A percentile compares a stretch with the other conserved stretches of the same genome.
Evolutionary conservation across 2,888 invertebrate species (phyloP).

Genomic region (Thymelicus sylvestris): DNA sequence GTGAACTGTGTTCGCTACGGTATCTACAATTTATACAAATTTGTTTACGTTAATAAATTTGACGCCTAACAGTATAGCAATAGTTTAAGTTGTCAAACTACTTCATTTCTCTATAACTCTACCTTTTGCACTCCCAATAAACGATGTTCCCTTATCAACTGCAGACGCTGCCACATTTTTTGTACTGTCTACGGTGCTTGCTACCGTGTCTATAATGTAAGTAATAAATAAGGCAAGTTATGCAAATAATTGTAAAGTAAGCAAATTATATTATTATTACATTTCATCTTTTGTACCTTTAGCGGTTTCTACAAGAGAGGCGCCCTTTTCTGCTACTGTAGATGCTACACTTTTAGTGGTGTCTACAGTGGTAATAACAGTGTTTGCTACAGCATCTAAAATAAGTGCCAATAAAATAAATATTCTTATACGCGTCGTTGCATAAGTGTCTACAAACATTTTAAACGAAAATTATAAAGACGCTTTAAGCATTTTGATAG

Average conservation of each 20-base stretch:
- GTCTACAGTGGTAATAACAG: constrained; percentile 53
- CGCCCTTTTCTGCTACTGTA: constrained; percentile 56
- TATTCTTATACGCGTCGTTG: background rate
- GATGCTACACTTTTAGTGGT: constrained; percentile 49
- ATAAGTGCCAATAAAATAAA: constrained; percentile 10
- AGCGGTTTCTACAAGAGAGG: constrained; percentile 51
- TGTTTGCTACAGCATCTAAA: constrained; percentile 56
- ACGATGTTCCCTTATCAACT: constrained; percentile 57
- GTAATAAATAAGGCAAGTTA: background rate
- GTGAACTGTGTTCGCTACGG: constrained; percentile 47
- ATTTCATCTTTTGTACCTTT: constrained; percentile 44
- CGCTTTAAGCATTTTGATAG: background rate
- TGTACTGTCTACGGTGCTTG: constrained; percentile 57
- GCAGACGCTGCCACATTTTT: constrained; percentile 58
- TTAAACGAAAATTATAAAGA: no score
- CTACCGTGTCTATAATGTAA: constrained; percentile 54
- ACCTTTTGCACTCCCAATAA: constrained; percentile 59
- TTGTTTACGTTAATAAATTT: background rate
- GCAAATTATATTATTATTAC: background rate
- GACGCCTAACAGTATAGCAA: constrained; percentile 9
- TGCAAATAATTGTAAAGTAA: constrained; percentile 6
- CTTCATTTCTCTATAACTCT: constrained; percentile 21
- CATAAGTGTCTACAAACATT: no score
- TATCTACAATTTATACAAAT: constrained; percentile 45
- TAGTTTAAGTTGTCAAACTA: background rate